phyloP scores from a whole-genome alignment of 2,888 invertebrate genomes.

The Mimumesa dahlbomi region DNA sequence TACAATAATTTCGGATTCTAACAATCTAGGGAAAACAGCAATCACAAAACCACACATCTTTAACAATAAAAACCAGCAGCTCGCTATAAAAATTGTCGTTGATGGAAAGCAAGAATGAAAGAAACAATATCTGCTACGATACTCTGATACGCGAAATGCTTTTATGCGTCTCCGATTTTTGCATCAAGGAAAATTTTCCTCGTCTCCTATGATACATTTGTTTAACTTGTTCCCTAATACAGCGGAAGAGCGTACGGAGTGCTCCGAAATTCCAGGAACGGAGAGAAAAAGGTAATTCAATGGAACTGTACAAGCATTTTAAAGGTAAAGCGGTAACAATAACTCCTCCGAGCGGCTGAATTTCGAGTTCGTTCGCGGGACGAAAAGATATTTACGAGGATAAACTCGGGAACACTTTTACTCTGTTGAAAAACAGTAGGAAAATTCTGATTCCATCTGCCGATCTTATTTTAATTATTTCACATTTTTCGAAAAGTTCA shows the following conservation, averaged over 20 bases:
- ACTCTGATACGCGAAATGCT: background rate
- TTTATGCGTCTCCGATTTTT: background rate
- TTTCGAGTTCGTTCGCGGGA: too few species aligned
- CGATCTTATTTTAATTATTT: too few species aligned
- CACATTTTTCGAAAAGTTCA: too few species aligned
- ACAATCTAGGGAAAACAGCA: background rate
- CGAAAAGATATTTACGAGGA: too few species aligned
- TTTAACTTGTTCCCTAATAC: background rate
- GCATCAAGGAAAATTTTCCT: background rate
- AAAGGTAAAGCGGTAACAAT: background rate
- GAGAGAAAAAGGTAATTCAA: background rate
- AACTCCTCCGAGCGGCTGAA: too few species aligned
- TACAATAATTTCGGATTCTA: too few species aligned
- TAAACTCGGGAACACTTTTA: background rate
- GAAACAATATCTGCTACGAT: background rate
- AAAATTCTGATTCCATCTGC: constrained; percentile 1
- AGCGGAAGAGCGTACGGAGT: background rate
- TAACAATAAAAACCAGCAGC: too few species aligned
- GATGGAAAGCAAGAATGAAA: background rate
- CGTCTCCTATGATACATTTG: background rate
- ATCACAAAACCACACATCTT: background rate
- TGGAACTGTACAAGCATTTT: background rate
- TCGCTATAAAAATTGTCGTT: too few species aligned
- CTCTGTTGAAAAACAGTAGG: background rate
- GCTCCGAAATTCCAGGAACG: background rate